These are phyloP conservation scores for Scaeva pyrastri DNA, from an alignment of 2,888 invertebrate species.

Conservation along the genomic window DNA sequence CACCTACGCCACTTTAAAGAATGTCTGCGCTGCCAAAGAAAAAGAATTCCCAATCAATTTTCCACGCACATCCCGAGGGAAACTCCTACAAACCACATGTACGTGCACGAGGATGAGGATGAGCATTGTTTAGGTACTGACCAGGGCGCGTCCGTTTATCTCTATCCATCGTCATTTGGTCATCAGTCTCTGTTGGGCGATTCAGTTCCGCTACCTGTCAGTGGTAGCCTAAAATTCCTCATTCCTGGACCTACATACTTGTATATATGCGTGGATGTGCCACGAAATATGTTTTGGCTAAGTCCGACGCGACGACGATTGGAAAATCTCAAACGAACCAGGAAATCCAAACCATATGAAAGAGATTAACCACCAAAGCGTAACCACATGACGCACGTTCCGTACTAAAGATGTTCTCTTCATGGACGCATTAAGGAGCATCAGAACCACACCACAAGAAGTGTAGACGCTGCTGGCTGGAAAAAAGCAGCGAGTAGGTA, in stretches of 20 bases:
- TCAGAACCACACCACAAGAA: conserved; percentile 50
- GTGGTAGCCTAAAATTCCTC: conserved; percentile 17
- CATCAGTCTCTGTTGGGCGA: conserved; percentile 56
- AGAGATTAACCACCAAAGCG: conserved; percentile 75
- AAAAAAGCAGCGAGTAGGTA: conserved; percentile 31
- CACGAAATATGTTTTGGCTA: conserved; percentile 70
- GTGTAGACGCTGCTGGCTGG: conserved; percentile 18
- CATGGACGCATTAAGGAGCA: conserved; percentile 48
- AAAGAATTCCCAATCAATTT: conserved; percentile 68
- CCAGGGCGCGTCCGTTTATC: conserved; percentile 62
- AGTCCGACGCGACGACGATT: conserved; percentile 58
- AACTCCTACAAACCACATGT: conserved; percentile 42
- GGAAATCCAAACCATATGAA: conserved; percentile 75
- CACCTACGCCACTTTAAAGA: conserved; percentile 61
- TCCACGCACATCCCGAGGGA: conserved; percentile 68
- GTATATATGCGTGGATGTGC: not conserved
- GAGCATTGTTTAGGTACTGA: conserved; percentile 4
- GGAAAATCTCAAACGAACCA: conserved; percentile 72
- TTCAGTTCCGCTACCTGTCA: conserved; percentile 71
- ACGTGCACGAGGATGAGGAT: not conserved
- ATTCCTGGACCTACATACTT: conserved; percentile 13
- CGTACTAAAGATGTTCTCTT: conserved; percentile 61
- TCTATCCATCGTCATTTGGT: conserved; percentile 64
- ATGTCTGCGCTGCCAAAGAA: conserved; percentile 11
- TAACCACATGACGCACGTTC: conserved; percentile 70